These are phyloP conservation scores for Cosmorhoe ocellata DNA, from an alignment of 2,888 invertebrate species.

Conservation along the genomic window DNA sequence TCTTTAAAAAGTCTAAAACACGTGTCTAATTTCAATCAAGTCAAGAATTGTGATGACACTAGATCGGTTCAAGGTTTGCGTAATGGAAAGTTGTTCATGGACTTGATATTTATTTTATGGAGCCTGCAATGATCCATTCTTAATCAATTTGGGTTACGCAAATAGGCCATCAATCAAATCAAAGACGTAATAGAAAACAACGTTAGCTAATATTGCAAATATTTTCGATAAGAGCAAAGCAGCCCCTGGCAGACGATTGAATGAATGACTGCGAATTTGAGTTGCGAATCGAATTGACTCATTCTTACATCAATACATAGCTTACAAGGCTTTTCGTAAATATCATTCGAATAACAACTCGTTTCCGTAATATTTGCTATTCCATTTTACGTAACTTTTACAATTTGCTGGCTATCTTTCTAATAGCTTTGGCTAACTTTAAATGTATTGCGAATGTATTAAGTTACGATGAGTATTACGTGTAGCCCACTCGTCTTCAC, in stretches of 20 bases:
- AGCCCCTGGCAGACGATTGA: constrained; percentile 23
- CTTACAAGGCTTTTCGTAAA: constrained; percentile 37
- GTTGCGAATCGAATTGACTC: constrained; percentile 36
- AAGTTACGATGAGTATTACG: too few relatives aligned
- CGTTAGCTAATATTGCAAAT: constrained; percentile 28
- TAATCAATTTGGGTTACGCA: constrained; percentile 33
- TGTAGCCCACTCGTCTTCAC: constrained; percentile 27
- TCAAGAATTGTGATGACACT: constrained; percentile 2
- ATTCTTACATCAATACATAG: constrained; percentile 36
- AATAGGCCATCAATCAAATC: constrained; percentile 32
- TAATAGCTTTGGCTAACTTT: constrained; percentile 34
- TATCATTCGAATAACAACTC: constrained; percentile 33
- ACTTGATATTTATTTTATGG: constrained; percentile 10
- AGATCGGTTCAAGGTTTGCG: neutral
- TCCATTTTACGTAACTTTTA: constrained; percentile 52
- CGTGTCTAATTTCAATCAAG: constrained; percentile 5
- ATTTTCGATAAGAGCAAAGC: constrained; percentile 25
- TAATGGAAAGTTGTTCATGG: constrained; percentile 2
- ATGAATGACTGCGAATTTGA: constrained; percentile 34
- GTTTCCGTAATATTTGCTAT: constrained; percentile 56
- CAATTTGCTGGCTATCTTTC: constrained; percentile 33
- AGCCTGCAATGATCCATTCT: constrained; percentile 8
- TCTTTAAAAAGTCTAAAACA: constrained; percentile 22
- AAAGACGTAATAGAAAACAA: constrained; percentile 31
- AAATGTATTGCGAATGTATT: constrained; percentile 6